Evolutionary conservation across 2,797 vertebrate species (phyloP).

Genomic region (Dallia pectoralis): DNA sequence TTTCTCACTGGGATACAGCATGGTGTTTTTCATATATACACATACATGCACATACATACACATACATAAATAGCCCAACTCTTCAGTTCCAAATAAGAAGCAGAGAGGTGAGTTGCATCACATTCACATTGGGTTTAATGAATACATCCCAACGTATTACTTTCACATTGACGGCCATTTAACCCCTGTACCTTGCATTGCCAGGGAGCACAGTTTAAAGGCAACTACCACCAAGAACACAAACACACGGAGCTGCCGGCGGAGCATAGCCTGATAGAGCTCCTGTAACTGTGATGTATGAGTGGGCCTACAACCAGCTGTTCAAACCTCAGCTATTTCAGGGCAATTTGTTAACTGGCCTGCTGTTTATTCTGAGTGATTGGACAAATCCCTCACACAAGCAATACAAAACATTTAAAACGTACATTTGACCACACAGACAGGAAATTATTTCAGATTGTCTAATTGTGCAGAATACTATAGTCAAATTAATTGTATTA

Average conservation of each 20-base stretch:
- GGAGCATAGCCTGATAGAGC: conserved; percentile 12
- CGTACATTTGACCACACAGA: conserved; percentile 16
- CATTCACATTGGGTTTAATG: neutral
- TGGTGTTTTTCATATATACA: neutral
- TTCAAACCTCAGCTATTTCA: conserved; percentile 77
- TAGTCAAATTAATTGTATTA: neutral
- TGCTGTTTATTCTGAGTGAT: conserved; percentile 74
- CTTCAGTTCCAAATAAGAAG: neutral
- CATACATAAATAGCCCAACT: conserved; percentile 4
- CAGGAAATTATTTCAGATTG: neutral
- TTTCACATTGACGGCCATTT: neutral
- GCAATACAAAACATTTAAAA: conserved; percentile 47
- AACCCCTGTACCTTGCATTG: neutral
- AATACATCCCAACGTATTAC: neutral
- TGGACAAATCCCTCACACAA: conserved; percentile 64
- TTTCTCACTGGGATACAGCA: no score
- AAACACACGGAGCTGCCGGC: conserved; percentile 2
- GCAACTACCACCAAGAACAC: conserved; percentile 29
- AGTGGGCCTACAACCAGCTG: conserved; percentile 69
- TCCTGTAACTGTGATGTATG: conserved; percentile 50
- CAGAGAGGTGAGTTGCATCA: neutral
- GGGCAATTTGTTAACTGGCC: conserved; percentile 73
- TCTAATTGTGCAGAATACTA: neutral
- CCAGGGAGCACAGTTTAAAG: conserved; percentile 1
- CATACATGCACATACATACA: neutral